Base-by-base conservation (phyloP, 2,113 vertebrate genomes). In the Psophia crepitans region DNA sequence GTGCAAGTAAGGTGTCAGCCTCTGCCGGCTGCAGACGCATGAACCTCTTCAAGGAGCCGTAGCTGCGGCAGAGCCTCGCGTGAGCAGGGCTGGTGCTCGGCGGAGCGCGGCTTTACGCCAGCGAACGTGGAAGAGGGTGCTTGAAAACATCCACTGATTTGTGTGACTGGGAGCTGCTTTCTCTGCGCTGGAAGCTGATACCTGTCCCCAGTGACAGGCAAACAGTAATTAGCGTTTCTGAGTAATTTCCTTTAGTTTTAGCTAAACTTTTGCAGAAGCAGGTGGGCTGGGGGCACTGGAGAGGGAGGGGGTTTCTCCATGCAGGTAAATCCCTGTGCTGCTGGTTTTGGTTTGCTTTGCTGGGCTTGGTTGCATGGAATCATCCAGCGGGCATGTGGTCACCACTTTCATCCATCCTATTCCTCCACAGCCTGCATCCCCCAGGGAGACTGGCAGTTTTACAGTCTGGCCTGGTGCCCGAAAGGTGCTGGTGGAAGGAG, bases 61-160 rank as follows among this genome's bases (percentile, higher is more conserved):
- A 28, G 35, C 44, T 9, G 2, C 5, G 14, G 22, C n/a, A n/a
- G 48, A 41, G 37, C 73, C 49, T 46, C 6, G 28, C 9, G 3
- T 5, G 27, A 66, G n/a, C 37, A 27, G 66, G 48, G 44, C 56
- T 58, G 54, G 11, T 21, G 2, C 11, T 60, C 20, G 3, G 19
- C 32, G 26, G 30, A 60, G 26, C 56, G 57, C 26, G 13, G 56
- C 23, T 58, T 53, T 12, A 3, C 8, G 35, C 32, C 48, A 30
- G 27, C n/a, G 19, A n/a, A 44, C 16, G 10, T 9, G 44, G 43
- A 27, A 66, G 48, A 63, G 66, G 60, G 3, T 68, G 57, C 39
- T 76, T 41, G 26, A 79, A 68, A 53, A 16, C n/a, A 33, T 8
- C 20, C 0, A 0, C 8, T 19, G 11, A 15, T 58, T 19, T 0